These are phyloP conservation scores for Volucella inflata DNA, from an alignment of 2,888 invertebrate genomes.

Conservation along the genomic window DNA sequence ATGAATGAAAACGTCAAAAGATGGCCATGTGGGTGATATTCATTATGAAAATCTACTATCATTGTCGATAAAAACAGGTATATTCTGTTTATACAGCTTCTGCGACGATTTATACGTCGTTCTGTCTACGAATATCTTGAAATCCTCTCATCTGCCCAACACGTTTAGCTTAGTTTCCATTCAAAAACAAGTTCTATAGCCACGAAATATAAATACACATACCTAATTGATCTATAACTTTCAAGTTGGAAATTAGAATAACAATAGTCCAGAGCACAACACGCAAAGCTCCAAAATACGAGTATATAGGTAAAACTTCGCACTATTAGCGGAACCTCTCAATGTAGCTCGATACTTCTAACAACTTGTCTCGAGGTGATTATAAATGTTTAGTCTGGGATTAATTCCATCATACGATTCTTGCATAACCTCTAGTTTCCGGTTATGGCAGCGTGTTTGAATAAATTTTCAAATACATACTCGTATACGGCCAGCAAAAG, in stretches of 20 bases:
- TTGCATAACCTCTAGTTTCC: constrained; percentile 15
- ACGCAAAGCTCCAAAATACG: no score
- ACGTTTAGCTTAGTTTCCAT: constrained; percentile 21
- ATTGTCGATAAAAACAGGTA: constrained; percentile 1
- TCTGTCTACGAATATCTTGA: constrained; percentile 17
- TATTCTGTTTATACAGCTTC: background rate
- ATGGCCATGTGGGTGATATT: no score
- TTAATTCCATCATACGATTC: constrained; percentile 5
- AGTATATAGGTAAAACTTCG: no score
- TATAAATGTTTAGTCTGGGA: constrained; percentile 14
- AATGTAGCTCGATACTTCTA: background rate
- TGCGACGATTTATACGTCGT: constrained; percentile 12
- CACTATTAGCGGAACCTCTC: background rate
- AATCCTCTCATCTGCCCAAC: background rate
- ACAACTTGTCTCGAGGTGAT: constrained; percentile 25
- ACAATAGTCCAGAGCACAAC: background rate
- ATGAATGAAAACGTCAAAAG: no score
- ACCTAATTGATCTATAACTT: constrained; percentile 32
- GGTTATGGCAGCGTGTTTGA: constrained; percentile 10
- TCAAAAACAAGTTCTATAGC: constrained; percentile 17
- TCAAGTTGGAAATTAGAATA: constrained; percentile 22
- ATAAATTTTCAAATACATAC: background rate
- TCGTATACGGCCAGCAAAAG: no score
- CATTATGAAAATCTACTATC: background rate
- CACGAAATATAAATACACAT: background rate